Percentiles rank a stretch among this genome's conserved stretches.
Conservation (phyloP, 2,113 vertebrate genomes). For the Catharus fuscescens region DNA sequence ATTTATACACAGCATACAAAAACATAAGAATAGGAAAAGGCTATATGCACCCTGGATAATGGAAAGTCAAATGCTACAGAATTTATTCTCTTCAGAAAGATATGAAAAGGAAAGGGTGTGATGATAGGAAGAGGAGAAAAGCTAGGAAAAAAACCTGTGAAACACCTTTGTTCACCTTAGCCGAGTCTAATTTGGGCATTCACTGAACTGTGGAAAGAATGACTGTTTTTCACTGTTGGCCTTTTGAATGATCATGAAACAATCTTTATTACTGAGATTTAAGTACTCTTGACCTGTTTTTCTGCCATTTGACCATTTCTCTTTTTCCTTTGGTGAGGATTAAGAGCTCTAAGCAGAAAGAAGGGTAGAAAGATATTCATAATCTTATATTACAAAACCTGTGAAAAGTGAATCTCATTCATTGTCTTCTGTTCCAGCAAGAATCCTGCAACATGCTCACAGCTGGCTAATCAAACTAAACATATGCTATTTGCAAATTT, state of each 20-base stretch:
- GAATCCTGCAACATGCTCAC: not conserved
- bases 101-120: not conserved
- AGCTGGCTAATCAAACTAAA: not conserved
- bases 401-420: not conserved
- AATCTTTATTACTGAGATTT: not conserved
- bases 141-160: not conserved
- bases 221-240: not conserved
- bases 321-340: not conserved
- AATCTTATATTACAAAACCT: not conserved
- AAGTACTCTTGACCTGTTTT: not conserved
- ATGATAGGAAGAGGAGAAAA: not conserved
- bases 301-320: not conserved
- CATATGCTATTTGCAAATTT: not conserved
- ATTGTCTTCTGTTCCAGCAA: not conserved
- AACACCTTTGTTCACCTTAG: not conserved
- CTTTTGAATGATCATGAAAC: not conserved
- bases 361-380: not conserved
- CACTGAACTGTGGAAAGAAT: not conserved
- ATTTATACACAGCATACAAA: not conserved
- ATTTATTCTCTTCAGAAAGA: not conserved
- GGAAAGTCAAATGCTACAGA: not conserved
- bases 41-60: not conserved
- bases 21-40: not conserved
- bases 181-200: not conserved
- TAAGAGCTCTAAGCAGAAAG: not conserved